Base-by-base conservation (phyloP, 2,113 vertebrate genomes). In the Phrynosoma platyrhinos region DNA sequence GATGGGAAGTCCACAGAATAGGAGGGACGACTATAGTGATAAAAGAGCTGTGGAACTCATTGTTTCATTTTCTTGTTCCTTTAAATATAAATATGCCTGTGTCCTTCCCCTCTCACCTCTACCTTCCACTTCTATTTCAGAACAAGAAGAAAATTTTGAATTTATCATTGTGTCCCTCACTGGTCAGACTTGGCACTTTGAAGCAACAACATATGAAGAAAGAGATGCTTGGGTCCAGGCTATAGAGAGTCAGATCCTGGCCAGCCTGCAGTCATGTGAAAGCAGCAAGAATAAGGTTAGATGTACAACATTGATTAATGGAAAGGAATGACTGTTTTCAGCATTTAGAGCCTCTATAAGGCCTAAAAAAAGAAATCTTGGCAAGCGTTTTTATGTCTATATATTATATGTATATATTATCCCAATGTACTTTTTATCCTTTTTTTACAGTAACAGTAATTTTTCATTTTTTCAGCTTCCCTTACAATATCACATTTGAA, bases 261-360 rank as follows among this genome's bases (percentile, higher is more conserved):
- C 98, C 94, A 98, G 98, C 90, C 96, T 99, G 80, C 98, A 99
- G 97, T 98, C 98, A 0, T 99, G 99, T 2, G 98, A 99, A 95
- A 99, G 98, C 98, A 99, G 98, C 97, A 99, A 99, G 96, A 99
- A 98, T 94, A 99, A 99, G 99, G 99, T 99, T 89, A 84, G 91
- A 30, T 32, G 10, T 9, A 40, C 23, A 47, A 23, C 25, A 80
- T 12, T 10, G 10, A 75, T 68, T 5, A 6, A 55, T n/a, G 23
- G 16, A 27, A 75, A 36, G 6, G 52, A 40, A 75, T 77, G 4
- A 23, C 3, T 72, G 21, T 71, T 64, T 30, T 79, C 4, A 42
- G 21, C 21, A 69, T 71, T 32, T 79, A 18, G 9, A 55, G 27
- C 1, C 23, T 21, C 21, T 36, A 10, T 62, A 62, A 62, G 9